These are phyloP conservation scores for Mobula hypostoma DNA, from an alignment of 2,113 vertebrate genomes.

Conservation along the genomic window DNA sequence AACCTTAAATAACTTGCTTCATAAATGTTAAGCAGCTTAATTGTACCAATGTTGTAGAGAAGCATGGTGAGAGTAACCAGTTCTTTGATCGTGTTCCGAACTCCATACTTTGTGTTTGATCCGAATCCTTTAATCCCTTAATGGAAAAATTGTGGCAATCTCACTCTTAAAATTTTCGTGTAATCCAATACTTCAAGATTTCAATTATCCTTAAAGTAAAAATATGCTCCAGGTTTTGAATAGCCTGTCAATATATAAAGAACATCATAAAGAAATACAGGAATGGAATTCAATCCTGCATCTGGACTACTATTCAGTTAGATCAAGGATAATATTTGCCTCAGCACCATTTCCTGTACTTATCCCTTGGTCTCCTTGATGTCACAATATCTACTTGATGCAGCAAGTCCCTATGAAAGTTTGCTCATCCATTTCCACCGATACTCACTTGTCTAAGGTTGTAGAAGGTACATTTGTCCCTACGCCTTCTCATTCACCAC, in stretches of 20 bases:
- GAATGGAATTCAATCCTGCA: too few relatives aligned
- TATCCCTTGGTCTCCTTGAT: too few relatives aligned
- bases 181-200: background rate
- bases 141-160: background rate
- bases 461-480: too few relatives aligned
- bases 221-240: background rate
- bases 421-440: too few relatives aligned
- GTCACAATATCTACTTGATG: too few relatives aligned
- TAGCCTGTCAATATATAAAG: background rate
- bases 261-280: too few relatives aligned
- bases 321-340: too few relatives aligned
- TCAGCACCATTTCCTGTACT: too few relatives aligned
- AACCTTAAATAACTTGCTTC: background rate
- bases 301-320: too few relatives aligned
- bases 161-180: background rate
- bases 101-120: background rate
- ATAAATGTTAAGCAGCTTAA: background rate
- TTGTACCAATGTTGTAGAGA: background rate
- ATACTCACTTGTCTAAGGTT: too few relatives aligned
- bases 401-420: too few relatives aligned
- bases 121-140: background rate
- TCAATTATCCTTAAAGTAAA: background rate
- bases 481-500: too few relatives aligned
- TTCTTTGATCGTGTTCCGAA: background rate
- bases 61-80: background rate